phyloP scores from a whole-genome alignment of 2,797 vertebrate species.

The Xiphophorus birchmanni region DNA sequence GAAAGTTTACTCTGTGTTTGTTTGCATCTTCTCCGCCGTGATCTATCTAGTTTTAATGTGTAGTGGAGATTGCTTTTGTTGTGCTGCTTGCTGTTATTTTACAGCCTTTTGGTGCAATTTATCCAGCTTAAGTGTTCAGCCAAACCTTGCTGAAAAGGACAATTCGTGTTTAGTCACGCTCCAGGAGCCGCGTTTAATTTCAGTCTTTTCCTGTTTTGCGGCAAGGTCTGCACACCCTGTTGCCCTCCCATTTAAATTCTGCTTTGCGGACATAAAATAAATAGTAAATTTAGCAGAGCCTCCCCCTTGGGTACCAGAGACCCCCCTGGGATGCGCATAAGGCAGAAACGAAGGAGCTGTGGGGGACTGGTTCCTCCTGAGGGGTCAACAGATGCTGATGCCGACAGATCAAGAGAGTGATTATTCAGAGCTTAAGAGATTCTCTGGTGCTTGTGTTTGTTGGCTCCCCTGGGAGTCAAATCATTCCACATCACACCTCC shows the following conservation, averaged over 20 bases:
- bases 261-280: conserved; percentile 36
- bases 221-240: conserved; percentile 26
- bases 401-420: conserved; percentile 75
- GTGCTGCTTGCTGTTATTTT: conserved; percentile 48
- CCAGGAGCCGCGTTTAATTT: conserved; percentile 47
- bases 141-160: conserved; percentile 35
- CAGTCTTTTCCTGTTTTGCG: conserved; percentile 25
- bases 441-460: conserved; percentile 72
- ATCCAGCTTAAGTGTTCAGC: conserved; percentile 54
- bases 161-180: conserved; percentile 48
- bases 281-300: conserved; percentile 57
- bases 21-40: conserved; percentile 40
- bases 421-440: conserved; percentile 77
- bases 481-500: conserved; percentile 73
- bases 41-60: conserved; percentile 48
- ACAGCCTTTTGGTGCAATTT: conserved; percentile 49
- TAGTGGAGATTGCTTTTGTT: conserved; percentile 51
- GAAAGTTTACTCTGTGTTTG: conserved; percentile 44
- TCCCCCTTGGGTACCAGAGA: conserved; percentile 2
- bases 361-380: conserved; percentile 56
- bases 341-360: conserved; percentile 56
- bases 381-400: conserved; percentile 68
- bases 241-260: conserved; percentile 15
- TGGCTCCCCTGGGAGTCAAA: conserved; percentile 63
- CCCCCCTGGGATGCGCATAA: conserved; percentile 40